phyloP scores from a whole-genome alignment of 2,797 vertebrate genomes.

The Oceanodroma leucorhoa region DNA sequence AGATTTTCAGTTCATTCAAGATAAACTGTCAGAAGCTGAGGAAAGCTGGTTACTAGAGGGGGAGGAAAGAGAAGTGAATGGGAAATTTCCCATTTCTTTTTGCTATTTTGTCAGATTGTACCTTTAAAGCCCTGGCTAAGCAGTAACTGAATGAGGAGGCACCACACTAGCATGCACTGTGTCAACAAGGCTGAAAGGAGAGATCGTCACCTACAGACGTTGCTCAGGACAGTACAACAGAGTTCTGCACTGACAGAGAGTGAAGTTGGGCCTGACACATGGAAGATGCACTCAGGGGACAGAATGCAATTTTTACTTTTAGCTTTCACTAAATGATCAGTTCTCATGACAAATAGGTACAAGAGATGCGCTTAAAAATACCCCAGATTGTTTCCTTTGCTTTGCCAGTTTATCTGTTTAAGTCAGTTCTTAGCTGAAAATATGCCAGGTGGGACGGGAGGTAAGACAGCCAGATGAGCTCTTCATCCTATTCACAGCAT shows the following conservation, averaged over 20 bases:
- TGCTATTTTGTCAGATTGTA: not conserved
- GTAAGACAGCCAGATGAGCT: not conserved
- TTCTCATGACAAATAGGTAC: not conserved
- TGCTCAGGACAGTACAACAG: not conserved
- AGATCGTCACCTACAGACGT: accelerated
- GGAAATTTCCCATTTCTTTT: not conserved
- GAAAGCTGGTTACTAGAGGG: not conserved
- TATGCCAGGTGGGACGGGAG: not conserved
- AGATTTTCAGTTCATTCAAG: not conserved
- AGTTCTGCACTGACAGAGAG: not conserved
- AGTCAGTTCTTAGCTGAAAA: not conserved
- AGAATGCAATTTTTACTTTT: not conserved
- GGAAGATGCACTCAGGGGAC: not conserved
- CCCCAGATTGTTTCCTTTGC: not conserved
- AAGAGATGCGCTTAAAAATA: not conserved
- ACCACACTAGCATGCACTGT: not conserved
- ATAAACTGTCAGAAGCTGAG: not conserved
- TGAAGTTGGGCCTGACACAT: not conserved
- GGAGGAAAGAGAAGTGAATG: not conserved
- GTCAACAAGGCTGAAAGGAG: not conserved
- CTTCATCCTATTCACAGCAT: not conserved
- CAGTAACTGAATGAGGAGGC: not conserved
- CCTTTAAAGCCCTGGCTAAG: not conserved
- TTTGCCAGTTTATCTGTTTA: not conserved
- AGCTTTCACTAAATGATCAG: not conserved